These are phyloP conservation scores for Paramormyrops kingsleyae DNA, from an alignment of 2,113 vertebrate species.

Conservation along the genomic window DNA sequence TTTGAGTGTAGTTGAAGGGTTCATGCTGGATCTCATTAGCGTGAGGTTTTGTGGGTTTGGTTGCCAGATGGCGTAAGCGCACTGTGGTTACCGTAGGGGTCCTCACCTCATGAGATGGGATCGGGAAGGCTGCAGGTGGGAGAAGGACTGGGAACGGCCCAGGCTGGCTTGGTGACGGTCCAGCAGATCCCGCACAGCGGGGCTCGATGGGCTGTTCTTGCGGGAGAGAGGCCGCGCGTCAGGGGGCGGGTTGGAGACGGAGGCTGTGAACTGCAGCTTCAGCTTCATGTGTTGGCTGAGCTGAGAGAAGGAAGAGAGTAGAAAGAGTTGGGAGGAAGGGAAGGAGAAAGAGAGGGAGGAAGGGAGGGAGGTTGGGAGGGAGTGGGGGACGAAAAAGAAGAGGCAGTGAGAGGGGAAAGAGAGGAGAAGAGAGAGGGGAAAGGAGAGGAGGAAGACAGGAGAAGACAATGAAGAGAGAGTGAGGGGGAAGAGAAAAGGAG, in stretches of 20 bases:
- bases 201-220: constrained; percentile 82
- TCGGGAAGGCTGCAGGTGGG: constrained; percentile 84
- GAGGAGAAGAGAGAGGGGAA: neutral
- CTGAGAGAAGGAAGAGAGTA: constrained; percentile 39
- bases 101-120: constrained; percentile 85
- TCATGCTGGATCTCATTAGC: neutral
- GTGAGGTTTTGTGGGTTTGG: neutral
- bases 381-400: neutral
- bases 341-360: neutral
- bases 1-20: neutral
- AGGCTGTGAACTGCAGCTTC: constrained; percentile 91
- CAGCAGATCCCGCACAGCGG: constrained; percentile 75
- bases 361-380: neutral
- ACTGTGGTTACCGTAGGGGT: neutral
- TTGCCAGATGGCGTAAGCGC: neutral
- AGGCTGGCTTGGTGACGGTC: constrained; percentile 70
- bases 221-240: constrained; percentile 79
- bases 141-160: constrained; percentile 88
- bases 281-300: constrained; percentile 91
- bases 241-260: constrained; percentile 70
- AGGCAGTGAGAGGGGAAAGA: neutral
- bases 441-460: neutral
- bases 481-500: neutral
- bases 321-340: neutral
- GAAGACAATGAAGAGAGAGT: neutral